These are phyloP conservation scores for Anoura caudifer DNA, from an alignment of 2,113 vertebrate species.

Conservation along the genomic window DNA sequence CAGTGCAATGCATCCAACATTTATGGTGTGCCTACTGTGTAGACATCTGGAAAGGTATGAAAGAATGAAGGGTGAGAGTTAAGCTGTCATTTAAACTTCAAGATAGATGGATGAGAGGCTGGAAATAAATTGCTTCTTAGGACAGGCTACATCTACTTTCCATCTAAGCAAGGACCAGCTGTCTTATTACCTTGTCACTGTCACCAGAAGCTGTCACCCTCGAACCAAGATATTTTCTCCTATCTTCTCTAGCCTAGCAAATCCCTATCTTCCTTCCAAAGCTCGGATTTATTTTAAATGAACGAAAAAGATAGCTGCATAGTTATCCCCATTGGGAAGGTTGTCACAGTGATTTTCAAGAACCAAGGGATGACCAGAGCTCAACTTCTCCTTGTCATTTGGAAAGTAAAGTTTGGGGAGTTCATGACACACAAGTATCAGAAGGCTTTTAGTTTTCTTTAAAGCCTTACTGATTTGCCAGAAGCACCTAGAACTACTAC, in stretches of 20 bases:
- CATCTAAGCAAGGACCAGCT: slow-evolving; percentile 36
- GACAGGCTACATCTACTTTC: slow-evolving; percentile 13
- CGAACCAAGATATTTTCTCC: slow-evolving; percentile 59
- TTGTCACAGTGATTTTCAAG: background rate
- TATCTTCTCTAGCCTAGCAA: slow-evolving; percentile 50
- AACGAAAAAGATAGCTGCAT: background rate
- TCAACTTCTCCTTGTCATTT: background rate
- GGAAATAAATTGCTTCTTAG: slow-evolving; percentile 49
- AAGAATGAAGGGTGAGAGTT: background rate
- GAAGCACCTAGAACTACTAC: background rate
- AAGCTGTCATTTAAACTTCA: slow-evolving; percentile 21
- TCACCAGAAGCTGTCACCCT: slow-evolving; percentile 55
- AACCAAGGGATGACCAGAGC: background rate
- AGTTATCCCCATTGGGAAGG: background rate
- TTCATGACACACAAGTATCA: background rate
- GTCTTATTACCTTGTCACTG: slow-evolving; percentile 50
- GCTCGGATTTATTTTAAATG: slow-evolving; percentile 56
- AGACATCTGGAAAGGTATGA: background rate
- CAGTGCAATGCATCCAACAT: background rate
- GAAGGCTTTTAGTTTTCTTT: slow-evolving; percentile 1
- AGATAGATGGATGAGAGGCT: background rate
- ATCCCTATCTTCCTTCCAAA: background rate
- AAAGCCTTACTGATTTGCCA: background rate
- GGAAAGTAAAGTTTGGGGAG: background rate
- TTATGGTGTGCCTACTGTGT: background rate